phyloP scores from a whole-genome alignment of 1,140 invertebrate species.

The Chironomus striatipennis region DNA sequence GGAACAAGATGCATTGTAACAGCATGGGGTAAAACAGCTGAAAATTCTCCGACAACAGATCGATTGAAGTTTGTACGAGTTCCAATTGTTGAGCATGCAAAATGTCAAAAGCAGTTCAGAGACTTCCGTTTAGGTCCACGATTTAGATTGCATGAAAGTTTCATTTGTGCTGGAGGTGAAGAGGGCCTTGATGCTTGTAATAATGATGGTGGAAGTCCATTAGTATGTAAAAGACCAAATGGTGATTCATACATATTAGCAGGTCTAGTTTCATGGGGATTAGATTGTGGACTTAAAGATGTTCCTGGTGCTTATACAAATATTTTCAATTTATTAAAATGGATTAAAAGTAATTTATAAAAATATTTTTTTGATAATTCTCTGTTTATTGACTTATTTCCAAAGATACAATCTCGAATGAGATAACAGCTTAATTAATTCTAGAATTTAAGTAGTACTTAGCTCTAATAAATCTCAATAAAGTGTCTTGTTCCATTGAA shows the following conservation, averaged over 20 bases:
- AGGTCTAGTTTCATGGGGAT: neutral
- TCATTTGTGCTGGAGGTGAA: constrained; percentile 48
- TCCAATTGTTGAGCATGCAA: constrained; percentile 34
- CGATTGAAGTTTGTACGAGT: constrained; percentile 45
- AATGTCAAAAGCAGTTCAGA: constrained; percentile 40
- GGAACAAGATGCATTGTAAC: constrained; percentile 43
- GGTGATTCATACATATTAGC: neutral
- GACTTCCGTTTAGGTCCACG: constrained; percentile 39
- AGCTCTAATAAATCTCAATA: too few species aligned
- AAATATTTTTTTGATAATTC: too few species aligned
- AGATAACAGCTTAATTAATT: too few species aligned
- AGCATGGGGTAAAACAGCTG: constrained; percentile 51
- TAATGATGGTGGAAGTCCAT: constrained; percentile 34
- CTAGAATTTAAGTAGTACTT: too few species aligned
- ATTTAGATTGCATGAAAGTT: constrained; percentile 43
- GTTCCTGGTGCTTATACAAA: neutral
- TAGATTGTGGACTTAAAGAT: neutral
- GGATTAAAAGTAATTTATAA: neutral
- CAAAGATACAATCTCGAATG: too few species aligned
- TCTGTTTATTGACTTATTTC: too few species aligned
- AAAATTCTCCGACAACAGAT: constrained; percentile 42
- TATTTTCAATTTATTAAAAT: neutral
- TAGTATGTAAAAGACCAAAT: constrained; percentile 29
- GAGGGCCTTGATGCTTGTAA: constrained; percentile 43
- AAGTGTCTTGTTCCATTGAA: too few species aligned